Evolutionary conservation across 2,888 invertebrate genomes (phyloP), one percentile per base, ranked within the genome.

Genomic region (Drosophila kanekoi): DNA sequence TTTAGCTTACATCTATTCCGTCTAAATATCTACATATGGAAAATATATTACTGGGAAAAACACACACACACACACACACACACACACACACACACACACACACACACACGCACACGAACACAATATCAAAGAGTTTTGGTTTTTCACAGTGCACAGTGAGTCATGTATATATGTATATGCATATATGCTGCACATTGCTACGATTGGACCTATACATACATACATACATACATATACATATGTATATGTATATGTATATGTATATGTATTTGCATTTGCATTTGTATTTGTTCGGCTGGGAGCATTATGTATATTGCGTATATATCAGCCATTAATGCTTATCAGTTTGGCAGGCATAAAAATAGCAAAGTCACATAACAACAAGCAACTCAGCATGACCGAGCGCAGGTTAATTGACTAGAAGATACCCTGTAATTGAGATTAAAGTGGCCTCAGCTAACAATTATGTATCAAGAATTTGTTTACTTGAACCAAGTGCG

Each of bases 321-420:
- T n/a, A 52, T 57, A 44, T 54, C 51, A 52, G 38, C n/a, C 11
- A 57, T 44, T 52, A 43, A 11, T 45, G 32, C 71, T 71, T 71
- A 70, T 63, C 70, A 44, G 64, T 3, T 14, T 18, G 28, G 49
- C 18, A 13, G 6, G 2, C 20, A 16, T 28, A 8, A 10, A 61
- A 38, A 47, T 43, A 3, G 37, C 40, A 47, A 43, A 48, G 16
- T 43, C 37, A 38, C 23, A 41, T 14, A 38, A 33, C 10, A 28
- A 52, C 1, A 18, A 35, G 6, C 14, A 18, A 20, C 10, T 20
- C 35, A 33, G 20, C 9, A 11, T n/a, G 16, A 16, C 14, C 13
- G 3, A 10, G 18, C n/a, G 20, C 4, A 3, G 13, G 9, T 10
- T 35, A 13, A 10, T 10, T 32, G 16, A 13, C 41, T 3, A 33